Base-by-base conservation (phyloP, 2,797 vertebrate genomes). In the Protosalanx chinensis region DNA sequence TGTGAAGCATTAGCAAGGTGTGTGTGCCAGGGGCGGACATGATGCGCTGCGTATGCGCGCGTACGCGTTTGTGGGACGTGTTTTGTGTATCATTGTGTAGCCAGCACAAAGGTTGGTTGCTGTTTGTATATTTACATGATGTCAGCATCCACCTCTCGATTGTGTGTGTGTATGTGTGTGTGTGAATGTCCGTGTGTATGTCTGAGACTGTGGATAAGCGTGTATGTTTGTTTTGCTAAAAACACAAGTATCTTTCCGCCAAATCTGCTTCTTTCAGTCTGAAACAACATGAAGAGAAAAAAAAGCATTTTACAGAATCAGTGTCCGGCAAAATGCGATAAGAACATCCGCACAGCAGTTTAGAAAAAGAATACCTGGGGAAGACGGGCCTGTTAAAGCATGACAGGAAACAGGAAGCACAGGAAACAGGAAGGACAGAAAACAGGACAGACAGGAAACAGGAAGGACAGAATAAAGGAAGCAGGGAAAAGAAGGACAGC, bases 1-100 rank as follows among this genome's bases (percentile, higher is more conserved):
- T 92, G 92, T 92, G 91, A 84, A 77, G 87, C 87, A 89, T 91
- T 90, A 89, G 86, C 85, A 90, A 91, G 90, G 91, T 91, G 91
- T 91, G 87, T 84, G 84, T 84, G 83, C 74, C 78, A 51, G 27
- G 72, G 82, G 81, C 82, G 86, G 76, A 78, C 79, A 32, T 51
- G 61, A 51, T 15, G 63, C 62, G 78, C 77, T 84, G 67, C 49
- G 72, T 79, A 72, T 27, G 68, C 53, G 71, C 72, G 73, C 60
- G 69, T 65, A 59, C 67, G 51, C 27, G 41, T 27, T 30, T 57
- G 32, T 41, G 49, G 41, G 60, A 15, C 16, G 37, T 66, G 37
- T 66, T 74, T 18, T 62, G 64, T 62, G 72, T 66, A 60, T 79
- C 73, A 72, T 71, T 80, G 73, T 81, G 78, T 75, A 53, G 41